Evolutionary conservation across 1,140 invertebrate genomes (phyloP), one percentile per base, ranked within the genome.

Genomic region (Cydia splendana): DNA sequence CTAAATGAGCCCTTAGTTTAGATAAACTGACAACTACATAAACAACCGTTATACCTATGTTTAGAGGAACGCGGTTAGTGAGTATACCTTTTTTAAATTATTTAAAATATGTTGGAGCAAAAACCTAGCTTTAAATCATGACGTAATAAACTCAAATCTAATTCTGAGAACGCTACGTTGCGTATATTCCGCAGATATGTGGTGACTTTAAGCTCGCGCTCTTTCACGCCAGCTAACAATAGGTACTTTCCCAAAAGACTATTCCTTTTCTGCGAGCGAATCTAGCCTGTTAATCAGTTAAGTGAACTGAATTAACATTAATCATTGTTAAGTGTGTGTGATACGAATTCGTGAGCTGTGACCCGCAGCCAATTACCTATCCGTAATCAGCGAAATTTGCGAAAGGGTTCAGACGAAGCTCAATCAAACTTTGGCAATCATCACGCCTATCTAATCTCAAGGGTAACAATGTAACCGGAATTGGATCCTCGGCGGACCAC

Each of bases 391-490:
- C 82, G 82, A 84, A 83, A 87, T 83, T 81, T 84, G 81, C 81
- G 81, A 87, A 91, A 89, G 84, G 86, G 84, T 88, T 85, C 81
- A 81, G 79, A 81, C 79, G 78, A 77, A 81, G 82, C 84, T 90
- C 88, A 91, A 91, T 91, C 88, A 91, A 91, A 91, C 81, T 91
- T 91, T 90, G 77, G 83, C 87, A 91, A 91, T 91, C 88, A 91
- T 88, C 85, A 87, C 87, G 86, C 80, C 87, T 87, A 86, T 87
- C 87, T 88, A 89, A 88, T 90, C 87, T 87, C 84, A 75, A 69
- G 87, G 81, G 89, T 83, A 87, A 90, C 89, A 88, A 87, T 90
- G 85, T 87, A 85, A 84, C 82, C 81, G 77, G 78, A 77, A 85
- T 85, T 81, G 83, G 81, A 82, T 84, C 76, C 79, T 83, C 83